Base-by-base conservation (phyloP, 2,888 invertebrate genomes). In the Litoditis marina region DNA sequence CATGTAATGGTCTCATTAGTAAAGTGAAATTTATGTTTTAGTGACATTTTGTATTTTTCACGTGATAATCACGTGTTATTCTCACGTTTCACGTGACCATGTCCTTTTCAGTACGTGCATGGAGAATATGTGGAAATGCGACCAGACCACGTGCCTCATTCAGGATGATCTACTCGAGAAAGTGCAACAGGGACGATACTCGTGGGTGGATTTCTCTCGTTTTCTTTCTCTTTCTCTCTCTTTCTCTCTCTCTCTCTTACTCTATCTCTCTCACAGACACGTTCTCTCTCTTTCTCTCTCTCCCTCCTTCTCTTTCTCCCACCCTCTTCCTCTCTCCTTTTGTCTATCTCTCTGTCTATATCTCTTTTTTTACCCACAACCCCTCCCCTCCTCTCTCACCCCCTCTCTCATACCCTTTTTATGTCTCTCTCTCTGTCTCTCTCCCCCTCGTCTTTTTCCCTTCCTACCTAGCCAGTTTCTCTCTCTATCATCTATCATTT, bases 61-160 rank as follows among this genome's bases (percentile, higher is more conserved):
- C n/a, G n/a, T n/a, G n/a, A n/a, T n/a, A n/a, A n/a, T n/a, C n/a
- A n/a, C n/a, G n/a, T n/a, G n/a, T n/a, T n/a, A n/a, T n/a, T n/a
- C n/a, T n/a, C n/a, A n/a, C n/a, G n/a, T n/a, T n/a, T n/a, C n/a
- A n/a, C n/a, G n/a, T n/a, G n/a, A n/a, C n/a, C n/a, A n/a, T 31
- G 42, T 31, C 6, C 42, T 31, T 68, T 76, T 11, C 82, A 86
- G 86, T 78, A 85, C 83, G 36, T 87, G 87, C n/a, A 70, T 78
- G 25, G 66, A 74, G 44, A 74, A 78, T 61, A 66, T 77, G 16
- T 79, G 80, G 60, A 74, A 78, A 32, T 84, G 83, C 30, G 87
- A 88, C 65, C 92, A 84, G 89, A 89, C 91, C 71, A 84, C 87
- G 2, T 94, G 94, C 80, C 84, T 94, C 16, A 88, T 92, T 63